Conservation (phyloP, 2,113 vertebrate species). For the Cebidichthys violaceus region DNA sequence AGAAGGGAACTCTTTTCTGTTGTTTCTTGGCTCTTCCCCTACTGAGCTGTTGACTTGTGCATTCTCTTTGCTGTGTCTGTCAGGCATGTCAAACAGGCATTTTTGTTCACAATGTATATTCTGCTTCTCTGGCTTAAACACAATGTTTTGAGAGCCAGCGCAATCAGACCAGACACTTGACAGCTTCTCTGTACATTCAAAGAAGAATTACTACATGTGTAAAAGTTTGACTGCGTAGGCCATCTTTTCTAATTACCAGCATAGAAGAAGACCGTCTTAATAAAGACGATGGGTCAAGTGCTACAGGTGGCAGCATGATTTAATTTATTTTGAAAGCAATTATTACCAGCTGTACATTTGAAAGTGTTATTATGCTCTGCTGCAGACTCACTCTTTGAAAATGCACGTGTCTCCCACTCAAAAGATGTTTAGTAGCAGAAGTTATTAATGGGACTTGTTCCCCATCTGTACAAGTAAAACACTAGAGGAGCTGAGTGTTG, state of each 20-base stretch:
- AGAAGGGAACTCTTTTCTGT: conserved; percentile 19
- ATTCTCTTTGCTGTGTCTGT: conserved; percentile 10
- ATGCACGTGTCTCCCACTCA: conserved; percentile 8
- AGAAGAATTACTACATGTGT: background rate
- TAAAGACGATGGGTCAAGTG: background rate
- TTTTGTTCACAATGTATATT: conserved; percentile 14
- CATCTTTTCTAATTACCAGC: background rate
- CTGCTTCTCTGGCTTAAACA: background rate
- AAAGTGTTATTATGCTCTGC: background rate
- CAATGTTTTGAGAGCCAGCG: conserved; percentile 5
- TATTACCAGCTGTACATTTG: conserved; percentile 8
- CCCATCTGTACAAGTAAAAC: conserved; percentile 33
- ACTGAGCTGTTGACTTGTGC: background rate
- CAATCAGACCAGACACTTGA: background rate
- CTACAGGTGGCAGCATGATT: background rate
- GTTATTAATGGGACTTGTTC: conserved; percentile 23
- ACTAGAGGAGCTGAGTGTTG: conserved; percentile 23
- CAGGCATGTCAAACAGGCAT: conserved; percentile 13
- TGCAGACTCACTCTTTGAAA: conserved; percentile 31
- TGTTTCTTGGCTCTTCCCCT: conserved; percentile 29
- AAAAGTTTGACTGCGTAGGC: background rate
- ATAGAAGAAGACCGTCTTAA: background rate
- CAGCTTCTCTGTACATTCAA: background rate
- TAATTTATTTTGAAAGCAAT: conserved; percentile 7
- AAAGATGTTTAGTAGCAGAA: conserved; percentile 25